These are phyloP conservation scores for Tenthredo livida DNA, from an alignment of 2,888 invertebrate species.

Conservation along the genomic window DNA sequence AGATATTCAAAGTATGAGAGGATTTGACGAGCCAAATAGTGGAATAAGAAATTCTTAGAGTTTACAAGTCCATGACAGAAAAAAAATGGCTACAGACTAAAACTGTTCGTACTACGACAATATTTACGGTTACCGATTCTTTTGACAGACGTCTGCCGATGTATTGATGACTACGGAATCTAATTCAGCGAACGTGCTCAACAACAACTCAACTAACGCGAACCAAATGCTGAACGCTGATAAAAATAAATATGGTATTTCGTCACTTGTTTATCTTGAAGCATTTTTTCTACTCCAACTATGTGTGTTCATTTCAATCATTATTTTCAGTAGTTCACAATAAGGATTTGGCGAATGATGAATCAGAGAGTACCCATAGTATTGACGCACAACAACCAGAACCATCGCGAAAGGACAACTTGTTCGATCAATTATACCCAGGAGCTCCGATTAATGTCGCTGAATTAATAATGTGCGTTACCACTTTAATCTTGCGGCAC, in stretches of 20 bases:
- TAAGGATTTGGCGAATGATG: neutral
- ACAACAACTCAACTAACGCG: neutral
- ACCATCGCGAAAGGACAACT: neutral
- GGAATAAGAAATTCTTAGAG: neutral
- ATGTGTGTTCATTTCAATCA: neutral
- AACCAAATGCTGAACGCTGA: slow-evolving; percentile 11
- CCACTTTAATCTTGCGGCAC: slow-evolving; percentile 25
- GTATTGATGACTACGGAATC: neutral
- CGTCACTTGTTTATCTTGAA: slow-evolving; percentile 2
- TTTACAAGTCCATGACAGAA: neutral
- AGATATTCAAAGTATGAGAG: neutral
- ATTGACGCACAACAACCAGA: slow-evolving; percentile 13
- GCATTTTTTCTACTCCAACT: neutral
- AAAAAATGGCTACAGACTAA: too few species aligned
- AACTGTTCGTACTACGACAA: neutral
- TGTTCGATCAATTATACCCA: slow-evolving; percentile 14
- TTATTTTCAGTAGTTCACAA: neutral
- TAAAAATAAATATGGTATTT: slow-evolving; percentile 2
- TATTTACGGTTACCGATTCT: neutral
- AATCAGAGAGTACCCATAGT: neutral
- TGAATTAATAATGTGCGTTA: slow-evolving; percentile 8
- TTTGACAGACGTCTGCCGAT: neutral
- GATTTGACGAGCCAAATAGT: neutral
- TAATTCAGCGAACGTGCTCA: slow-evolving; percentile 9
- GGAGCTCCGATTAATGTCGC: neutral